phyloP scores from a whole-genome alignment of 2,113 vertebrate species.

The human region GRCh38 chr5:106224501-106225000 shows the following conservation, averaged over 20 bases:
- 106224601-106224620: neutral
- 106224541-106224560: neutral
- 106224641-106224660: neutral
- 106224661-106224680: neutral
- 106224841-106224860: neutral
- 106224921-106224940: neutral
- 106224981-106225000: neutral
- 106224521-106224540: neutral
- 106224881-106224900: neutral
- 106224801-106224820: neutral
- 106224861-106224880: neutral
- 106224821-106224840: neutral
- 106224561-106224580: neutral
- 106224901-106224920: neutral
- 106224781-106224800: neutral
- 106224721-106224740: neutral
- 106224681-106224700: neutral
- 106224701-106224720: neutral
- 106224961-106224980: neutral
- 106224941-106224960: neutral
- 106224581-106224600: neutral
- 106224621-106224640: neutral
- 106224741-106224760: neutral
- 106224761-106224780: neutral
- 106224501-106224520: neutral